Evolutionary conservation across 1,140 invertebrate species (phyloP).

Genomic region (Orussus abietinus): DNA sequence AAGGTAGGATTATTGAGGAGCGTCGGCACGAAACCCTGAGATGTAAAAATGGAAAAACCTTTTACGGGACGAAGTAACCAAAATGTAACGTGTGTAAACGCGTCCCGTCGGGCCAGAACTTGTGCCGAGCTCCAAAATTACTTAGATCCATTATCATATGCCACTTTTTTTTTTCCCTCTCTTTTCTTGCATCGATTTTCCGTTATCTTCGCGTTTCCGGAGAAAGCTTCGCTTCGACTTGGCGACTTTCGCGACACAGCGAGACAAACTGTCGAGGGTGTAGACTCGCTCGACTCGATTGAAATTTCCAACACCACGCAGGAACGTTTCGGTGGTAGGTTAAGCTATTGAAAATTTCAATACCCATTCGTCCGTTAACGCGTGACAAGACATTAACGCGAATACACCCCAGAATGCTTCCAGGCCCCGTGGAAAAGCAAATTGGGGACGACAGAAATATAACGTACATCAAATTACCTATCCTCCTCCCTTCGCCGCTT

Average conservation of each 20-base stretch:
- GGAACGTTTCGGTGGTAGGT: slow-evolving; percentile 7
- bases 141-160: slow-evolving; percentile 30
- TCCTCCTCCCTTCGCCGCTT: slow-evolving; percentile 12
- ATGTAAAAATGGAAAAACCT: slow-evolving; percentile 4
- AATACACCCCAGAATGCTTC: slow-evolving; percentile 40
- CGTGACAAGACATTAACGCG: slow-evolving; percentile 34
- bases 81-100: slow-evolving; percentile 12
- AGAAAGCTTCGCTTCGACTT: slow-evolving; percentile 17
- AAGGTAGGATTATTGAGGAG: slow-evolving; percentile 26
- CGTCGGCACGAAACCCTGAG: slow-evolving; percentile 20
- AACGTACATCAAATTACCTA: slow-evolving; percentile 37
- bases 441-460: slow-evolving; percentile 30
- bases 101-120: slow-evolving; percentile 18
- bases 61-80: slow-evolving; percentile 5
- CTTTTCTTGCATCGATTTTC: slow-evolving; percentile 5
- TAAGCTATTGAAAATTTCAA: slow-evolving; percentile 24
- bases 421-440: slow-evolving; percentile 35
- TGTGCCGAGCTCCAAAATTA: slow-evolving; percentile 29
- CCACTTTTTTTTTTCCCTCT: slow-evolving; percentile 1
- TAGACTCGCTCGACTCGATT: slow-evolving; percentile 14
- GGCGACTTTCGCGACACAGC: slow-evolving; percentile 23
- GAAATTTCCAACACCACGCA: slow-evolving; percentile 30
- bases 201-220: slow-evolving; percentile 1
- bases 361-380: slow-evolving; percentile 16
- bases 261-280: slow-evolving; percentile 35